Base-by-base conservation (phyloP, 2,113 vertebrate genomes). In the Enhydra lutris region DNA sequence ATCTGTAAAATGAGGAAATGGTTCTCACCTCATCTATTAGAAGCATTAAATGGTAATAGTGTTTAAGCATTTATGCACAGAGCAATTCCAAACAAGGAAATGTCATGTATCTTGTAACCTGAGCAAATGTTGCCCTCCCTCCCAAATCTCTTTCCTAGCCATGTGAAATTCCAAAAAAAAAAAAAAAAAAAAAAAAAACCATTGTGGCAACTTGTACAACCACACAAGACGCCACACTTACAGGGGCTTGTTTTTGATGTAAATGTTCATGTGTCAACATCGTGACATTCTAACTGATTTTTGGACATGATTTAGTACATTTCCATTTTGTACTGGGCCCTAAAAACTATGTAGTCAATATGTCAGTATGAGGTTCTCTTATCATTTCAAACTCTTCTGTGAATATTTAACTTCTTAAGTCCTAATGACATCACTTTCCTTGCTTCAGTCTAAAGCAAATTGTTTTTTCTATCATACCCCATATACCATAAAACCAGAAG, bases 171-270 rank as follows among this genome's bases (percentile, higher is more conserved):
- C 55, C 71, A 26, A 18, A 31, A 57, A 57, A 9, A 80, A 52
- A 9, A 45, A 42, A 4, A 42, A 42, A 42, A 80, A 52, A 9
- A 21, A 18, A 26, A 57, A 57, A 9, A 80, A 52, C 9, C 9
- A 7, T 80, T 59, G 34, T 15, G 31, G 8, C 3, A 7, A 67
- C 45, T 10, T 21, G 2, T 23, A 7, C 0, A 59, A 1, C 57
- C 36, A 61, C 4, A 7, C 3, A 65, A 59, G 23, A 14, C 13
- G 0, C 29, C 12, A 12, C 6, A 59, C 11, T 73, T 34, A 59
- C 15, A 85, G 83, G 20, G 4, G 4, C 6, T n/a, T 6, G 59
- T 17, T 26, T 3, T 94, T 74, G 14, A 50, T 12, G 3, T 15
- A 82, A 63, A 71, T 79, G 45, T 12, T 83, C 23, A 89, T 63